These are phyloP conservation scores for Drosophila ustulata DNA, from an alignment of 2,888 invertebrate species.

Conservation along the genomic window DNA sequence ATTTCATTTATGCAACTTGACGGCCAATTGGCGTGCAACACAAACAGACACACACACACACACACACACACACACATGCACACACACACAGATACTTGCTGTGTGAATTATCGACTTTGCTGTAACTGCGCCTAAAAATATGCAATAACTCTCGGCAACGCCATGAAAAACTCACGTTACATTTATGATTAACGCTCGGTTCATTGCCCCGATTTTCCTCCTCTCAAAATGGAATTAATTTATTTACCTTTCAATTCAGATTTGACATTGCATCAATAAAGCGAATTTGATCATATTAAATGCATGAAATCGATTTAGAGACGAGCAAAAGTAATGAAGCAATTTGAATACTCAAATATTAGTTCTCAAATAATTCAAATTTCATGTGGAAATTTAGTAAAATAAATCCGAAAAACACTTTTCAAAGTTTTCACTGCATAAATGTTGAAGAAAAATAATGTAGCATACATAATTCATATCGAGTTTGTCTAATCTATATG, in stretches of 20 bases:
- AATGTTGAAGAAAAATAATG: too few species aligned
- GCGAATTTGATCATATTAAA: not conserved
- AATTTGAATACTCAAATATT: too few species aligned
- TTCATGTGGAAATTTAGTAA: too few species aligned
- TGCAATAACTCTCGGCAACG: conserved; percentile 2
- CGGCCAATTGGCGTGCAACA: conserved; percentile 25
- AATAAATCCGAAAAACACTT: too few species aligned
- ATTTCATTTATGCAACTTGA: conserved; percentile 36
- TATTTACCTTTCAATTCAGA: not conserved
- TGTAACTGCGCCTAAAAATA: conserved; percentile 9
- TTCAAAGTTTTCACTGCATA: too few species aligned
- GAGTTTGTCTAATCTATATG: too few species aligned
- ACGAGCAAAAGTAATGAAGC: too few species aligned
- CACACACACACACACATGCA: not conserved
- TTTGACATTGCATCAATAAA: not conserved
- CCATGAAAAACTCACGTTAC: conserved; percentile 1
- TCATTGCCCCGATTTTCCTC: too few species aligned
- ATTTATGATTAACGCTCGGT: not conserved
- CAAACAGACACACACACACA: conserved; percentile 9
- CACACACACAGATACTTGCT: not conserved
- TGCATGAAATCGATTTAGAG: not conserved
- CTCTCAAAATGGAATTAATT: not conserved
- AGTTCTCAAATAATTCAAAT: too few species aligned
- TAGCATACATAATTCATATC: too few species aligned
- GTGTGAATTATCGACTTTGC: too few species aligned